Percentiles rank a stretch among this genome's conserved stretches.
Conservation (phyloP, 2,888 invertebrate species). For the Eurytoma californica region DNA sequence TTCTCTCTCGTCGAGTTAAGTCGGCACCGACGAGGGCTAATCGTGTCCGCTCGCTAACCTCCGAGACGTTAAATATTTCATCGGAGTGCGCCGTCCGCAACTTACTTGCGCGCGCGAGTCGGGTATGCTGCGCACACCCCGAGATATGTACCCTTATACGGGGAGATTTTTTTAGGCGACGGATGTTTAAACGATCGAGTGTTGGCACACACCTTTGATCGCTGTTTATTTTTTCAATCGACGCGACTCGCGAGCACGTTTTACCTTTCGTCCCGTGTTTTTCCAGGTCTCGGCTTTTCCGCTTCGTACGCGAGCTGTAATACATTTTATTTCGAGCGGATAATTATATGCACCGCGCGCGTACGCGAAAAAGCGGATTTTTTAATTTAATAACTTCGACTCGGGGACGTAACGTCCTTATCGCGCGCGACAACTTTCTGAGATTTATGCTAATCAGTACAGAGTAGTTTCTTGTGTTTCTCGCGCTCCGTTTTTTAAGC, state of each 20-base stretch:
- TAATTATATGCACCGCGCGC: neutral
- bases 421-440: conserved; percentile 11
- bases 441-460: conserved; percentile 35
- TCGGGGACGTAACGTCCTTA: neutral
- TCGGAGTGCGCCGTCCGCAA: neutral
- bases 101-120: neutral
- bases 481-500: neutral
- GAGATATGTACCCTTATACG: no score
- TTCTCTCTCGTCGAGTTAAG: conserved; percentile 34
- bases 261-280: no score
- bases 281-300: no score
- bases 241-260: no score
- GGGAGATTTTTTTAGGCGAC: no score
- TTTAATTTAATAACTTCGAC: neutral
- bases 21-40: conserved; percentile 28
- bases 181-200: no score
- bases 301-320: no score
- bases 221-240: no score
- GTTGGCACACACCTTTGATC: no score
- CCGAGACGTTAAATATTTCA: neutral
- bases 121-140: neutral
- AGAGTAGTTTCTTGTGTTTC: conserved; percentile 28
- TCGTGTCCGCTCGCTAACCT: neutral
- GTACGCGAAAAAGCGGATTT: neutral
- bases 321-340: neutral